Evolutionary conservation across 2,113 vertebrate species (phyloP).

Genomic region (Psephotus haematonotus): DNA sequence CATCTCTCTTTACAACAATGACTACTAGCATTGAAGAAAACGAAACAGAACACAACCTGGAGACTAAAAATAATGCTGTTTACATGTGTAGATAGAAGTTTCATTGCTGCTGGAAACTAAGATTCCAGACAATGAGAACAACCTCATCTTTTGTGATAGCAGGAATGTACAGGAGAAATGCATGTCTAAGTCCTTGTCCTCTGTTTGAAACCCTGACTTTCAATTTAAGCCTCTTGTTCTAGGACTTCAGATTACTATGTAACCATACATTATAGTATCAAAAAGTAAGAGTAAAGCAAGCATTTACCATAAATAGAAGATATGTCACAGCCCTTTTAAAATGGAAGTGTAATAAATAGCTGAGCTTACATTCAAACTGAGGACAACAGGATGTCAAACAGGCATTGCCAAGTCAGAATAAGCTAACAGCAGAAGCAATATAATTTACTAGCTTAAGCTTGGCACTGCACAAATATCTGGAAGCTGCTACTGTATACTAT

Average conservation of each 20-base stretch:
- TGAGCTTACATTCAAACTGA: not conserved
- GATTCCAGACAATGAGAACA: not conserved
- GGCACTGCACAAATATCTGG: not conserved
- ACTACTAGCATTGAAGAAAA: not conserved
- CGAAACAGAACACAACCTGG: not conserved
- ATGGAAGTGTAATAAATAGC: not conserved
- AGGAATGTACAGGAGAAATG: not conserved
- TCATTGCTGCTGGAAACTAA: not conserved
- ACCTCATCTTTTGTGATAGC: not conserved
- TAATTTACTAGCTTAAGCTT: not conserved
- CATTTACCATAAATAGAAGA: not conserved
- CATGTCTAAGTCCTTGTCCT: not conserved
- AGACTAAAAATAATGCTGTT: not conserved
- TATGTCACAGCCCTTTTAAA: not conserved
- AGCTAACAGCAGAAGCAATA: not conserved
- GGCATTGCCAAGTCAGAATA: not conserved
- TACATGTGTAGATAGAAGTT: not conserved
- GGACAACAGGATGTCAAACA: not conserved
- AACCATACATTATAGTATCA: not conserved
- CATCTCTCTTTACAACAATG: not conserved
- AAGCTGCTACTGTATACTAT: not conserved
- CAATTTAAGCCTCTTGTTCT: not conserved
- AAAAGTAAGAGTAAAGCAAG: not conserved
- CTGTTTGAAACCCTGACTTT: not conserved
- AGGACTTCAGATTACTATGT: not conserved